Evolutionary conservation across 1,140 invertebrate genomes (phyloP).

Genomic region (Aricia agestis): DNA sequence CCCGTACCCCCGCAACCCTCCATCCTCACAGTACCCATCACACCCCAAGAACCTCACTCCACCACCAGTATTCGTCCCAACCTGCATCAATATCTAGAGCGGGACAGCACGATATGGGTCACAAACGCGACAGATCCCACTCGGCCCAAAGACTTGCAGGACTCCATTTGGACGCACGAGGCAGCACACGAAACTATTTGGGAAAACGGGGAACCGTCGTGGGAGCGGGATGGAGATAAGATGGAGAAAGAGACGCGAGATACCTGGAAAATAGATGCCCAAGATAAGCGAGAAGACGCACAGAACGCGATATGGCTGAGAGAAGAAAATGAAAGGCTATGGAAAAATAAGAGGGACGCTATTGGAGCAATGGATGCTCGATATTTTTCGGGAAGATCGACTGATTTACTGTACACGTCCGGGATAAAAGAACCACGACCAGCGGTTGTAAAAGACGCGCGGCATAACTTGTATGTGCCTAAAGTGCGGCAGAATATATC

Average conservation of each 20-base stretch:
- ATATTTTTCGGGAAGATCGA: not conserved
- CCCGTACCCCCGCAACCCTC: slow-evolving; percentile 43
- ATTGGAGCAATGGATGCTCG: not conserved
- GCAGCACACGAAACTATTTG: not conserved
- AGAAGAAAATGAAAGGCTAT: not conserved
- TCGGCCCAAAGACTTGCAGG: not conserved
- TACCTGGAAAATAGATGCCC: not conserved
- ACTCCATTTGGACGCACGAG: not conserved
- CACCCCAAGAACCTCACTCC: slow-evolving; percentile 46
- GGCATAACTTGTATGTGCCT: not conserved
- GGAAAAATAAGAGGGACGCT: not conserved
- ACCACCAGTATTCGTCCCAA: slow-evolving; percentile 61
- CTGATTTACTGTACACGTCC: not conserved
- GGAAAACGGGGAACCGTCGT: not conserved
- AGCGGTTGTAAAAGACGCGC: not conserved
- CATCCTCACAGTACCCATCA: slow-evolving; percentile 49
- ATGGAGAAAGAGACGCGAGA: not conserved
- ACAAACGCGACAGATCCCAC: slow-evolving; percentile 25
- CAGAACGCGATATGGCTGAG: not conserved
- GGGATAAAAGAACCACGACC: not conserved
- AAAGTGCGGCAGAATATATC: not conserved
- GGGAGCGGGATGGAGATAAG: not conserved
- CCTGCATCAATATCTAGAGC: slow-evolving; percentile 63
- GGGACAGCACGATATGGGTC: slow-evolving; percentile 62
- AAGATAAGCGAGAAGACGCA: not conserved